These are phyloP conservation scores for Tringa solitaria DNA, from an alignment of 2,113 vertebrate genomes.

Conservation along the genomic window DNA sequence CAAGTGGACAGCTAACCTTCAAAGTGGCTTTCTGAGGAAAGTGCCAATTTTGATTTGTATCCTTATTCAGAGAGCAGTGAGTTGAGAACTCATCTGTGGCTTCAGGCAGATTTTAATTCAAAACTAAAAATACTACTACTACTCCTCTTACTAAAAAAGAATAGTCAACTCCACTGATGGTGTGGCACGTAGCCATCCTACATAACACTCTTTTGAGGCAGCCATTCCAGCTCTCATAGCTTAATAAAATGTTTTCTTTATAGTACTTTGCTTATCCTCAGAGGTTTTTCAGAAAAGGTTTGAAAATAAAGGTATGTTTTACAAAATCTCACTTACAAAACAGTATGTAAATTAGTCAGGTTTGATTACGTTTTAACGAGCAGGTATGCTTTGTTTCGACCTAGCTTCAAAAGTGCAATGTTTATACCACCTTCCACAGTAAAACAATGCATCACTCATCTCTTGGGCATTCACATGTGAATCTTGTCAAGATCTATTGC, in stretches of 20 bases:
- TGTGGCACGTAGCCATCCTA: not conserved
- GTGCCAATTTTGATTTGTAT: not conserved
- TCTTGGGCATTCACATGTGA: slow-evolving; percentile 17
- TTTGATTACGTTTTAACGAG: not conserved
- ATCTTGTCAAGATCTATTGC: slow-evolving; percentile 27
- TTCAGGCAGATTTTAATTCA: slow-evolving; percentile 43
- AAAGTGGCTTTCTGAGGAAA: not conserved
- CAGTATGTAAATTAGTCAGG: not conserved
- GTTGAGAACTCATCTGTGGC: not conserved
- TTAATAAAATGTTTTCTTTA: not conserved
- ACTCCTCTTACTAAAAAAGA: not conserved
- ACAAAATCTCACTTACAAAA: slow-evolving; percentile 24
- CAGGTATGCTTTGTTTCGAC: slow-evolving; percentile 9
- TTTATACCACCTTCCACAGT: slow-evolving; percentile 3
- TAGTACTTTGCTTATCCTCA: not conserved
- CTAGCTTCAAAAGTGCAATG: not conserved
- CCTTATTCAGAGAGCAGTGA: not conserved
- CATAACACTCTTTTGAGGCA: not conserved
- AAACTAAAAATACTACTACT: not conserved
- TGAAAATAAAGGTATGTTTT: slow-evolving; percentile 35
- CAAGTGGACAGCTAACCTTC: not conserved
- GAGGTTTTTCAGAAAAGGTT: not conserved
- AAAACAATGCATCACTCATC: slow-evolving; percentile 20
- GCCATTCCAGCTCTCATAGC: not conserved
- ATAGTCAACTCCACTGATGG: not conserved